phyloP scores from a whole-genome alignment of 2,113 vertebrate species.

The Silurus meridionalis region DNA sequence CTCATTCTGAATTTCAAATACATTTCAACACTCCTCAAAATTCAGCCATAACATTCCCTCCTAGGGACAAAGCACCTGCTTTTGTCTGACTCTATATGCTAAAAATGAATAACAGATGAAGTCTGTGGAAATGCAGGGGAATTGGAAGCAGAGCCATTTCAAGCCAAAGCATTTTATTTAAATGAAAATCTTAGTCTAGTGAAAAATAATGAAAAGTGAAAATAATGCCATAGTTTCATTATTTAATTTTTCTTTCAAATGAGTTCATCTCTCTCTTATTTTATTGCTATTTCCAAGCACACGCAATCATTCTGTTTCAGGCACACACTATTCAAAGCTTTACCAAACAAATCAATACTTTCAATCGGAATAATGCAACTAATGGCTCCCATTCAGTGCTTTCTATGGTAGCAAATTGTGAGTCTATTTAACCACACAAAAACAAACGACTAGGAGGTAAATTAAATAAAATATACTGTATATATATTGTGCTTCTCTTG shows the following conservation, averaged over 20 bases:
- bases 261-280: slow-evolving; percentile 14
- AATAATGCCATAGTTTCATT: slow-evolving; percentile 22
- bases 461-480: slow-evolving; percentile 41
- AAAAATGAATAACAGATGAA: slow-evolving; percentile 52
- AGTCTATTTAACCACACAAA: slow-evolving; percentile 43
- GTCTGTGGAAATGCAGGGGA: slow-evolving; percentile 26
- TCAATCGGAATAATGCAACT: slow-evolving; percentile 50
- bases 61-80: slow-evolving; percentile 49
- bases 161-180: slow-evolving; percentile 38
- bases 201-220: slow-evolving; percentile 20
- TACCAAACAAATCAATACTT: slow-evolving; percentile 56
- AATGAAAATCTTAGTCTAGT: slow-evolving; percentile 37
- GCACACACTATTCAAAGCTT: slow-evolving; percentile 43
- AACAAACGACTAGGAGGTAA: slow-evolving; percentile 46
- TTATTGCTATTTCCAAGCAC: neutral
- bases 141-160: neutral
- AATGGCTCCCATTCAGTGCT: slow-evolving; percentile 47
- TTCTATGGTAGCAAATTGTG: slow-evolving; percentile 42
- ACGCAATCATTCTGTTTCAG: slow-evolving; percentile 36
- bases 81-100: slow-evolving; percentile 46
- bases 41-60: slow-evolving; percentile 49
- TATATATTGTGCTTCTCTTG: slow-evolving; percentile 42
- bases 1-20: slow-evolving; percentile 56
- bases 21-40: slow-evolving; percentile 52
- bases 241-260: slow-evolving; percentile 32